These are phyloP conservation scores for Poecilia latipinna DNA, from an alignment of 2,113 vertebrate genomes.

Conservation along the genomic window DNA sequence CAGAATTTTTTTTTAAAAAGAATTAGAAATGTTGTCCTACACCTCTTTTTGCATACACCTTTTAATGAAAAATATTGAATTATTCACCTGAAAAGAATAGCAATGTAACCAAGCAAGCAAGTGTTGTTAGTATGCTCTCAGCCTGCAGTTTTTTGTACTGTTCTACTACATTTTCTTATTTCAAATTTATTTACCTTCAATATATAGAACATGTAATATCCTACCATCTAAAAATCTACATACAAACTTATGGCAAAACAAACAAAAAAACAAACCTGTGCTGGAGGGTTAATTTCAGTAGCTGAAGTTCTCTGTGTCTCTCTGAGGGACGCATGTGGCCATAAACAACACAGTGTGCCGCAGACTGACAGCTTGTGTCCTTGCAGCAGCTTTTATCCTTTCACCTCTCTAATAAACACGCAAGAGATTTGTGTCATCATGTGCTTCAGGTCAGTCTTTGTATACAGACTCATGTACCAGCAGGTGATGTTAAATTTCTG, in stretches of 20 bases:
- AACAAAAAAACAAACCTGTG: slow-evolving; percentile 29
- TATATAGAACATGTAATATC: background rate
- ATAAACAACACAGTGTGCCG: background rate
- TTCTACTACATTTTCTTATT: slow-evolving; percentile 48
- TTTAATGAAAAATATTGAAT: background rate
- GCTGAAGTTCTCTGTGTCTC: background rate
- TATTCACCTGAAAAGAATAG: background rate
- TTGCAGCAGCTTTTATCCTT: slow-evolving; percentile 24
- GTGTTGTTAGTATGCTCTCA: background rate
- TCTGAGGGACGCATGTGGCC: slow-evolving; percentile 8
- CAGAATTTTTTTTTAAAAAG: background rate
- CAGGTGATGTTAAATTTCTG: background rate
- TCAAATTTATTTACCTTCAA: slow-evolving; percentile 11
- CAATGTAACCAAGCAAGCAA: background rate
- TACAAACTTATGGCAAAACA: background rate
- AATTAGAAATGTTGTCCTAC: background rate
- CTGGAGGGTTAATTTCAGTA: background rate
- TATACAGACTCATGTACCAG: background rate
- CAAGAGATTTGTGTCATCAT: slow-evolving; percentile 13
- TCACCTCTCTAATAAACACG: slow-evolving; percentile 32
- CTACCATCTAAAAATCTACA: background rate
- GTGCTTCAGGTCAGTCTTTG: background rate
- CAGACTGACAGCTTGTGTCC: slow-evolving; percentile 46
- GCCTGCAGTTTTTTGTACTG: slow-evolving; percentile 4
- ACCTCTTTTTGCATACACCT: background rate